Base-by-base conservation (phyloP, 2,797 vertebrate species). In the Glyptemys insculpta region DNA sequence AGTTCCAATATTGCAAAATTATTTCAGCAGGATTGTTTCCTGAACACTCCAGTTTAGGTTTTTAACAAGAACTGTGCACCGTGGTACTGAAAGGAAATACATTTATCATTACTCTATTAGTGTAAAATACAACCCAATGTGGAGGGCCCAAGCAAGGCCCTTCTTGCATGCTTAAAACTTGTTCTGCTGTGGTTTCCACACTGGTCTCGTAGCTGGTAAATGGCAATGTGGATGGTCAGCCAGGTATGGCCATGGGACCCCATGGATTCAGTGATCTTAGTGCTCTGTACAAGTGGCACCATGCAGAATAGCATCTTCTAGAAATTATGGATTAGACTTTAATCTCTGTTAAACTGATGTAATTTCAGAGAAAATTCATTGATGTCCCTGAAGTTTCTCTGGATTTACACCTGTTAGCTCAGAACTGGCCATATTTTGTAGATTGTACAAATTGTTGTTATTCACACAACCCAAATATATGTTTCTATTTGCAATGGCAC, bases 361-460 rank as follows among this genome's bases (percentile, higher is more conserved):
- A 91, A 92, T 89, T 27, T 86, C n/a, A 47, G 50, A 84, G 6
- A 4, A 92, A 92, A 79, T 49, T 90, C 8, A 81, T 59, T 49
- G 84, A 65, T 49, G 41, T 78, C 4, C 29, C 41, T 79, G 72
- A 78, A 12, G 25, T 27, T 87, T 54, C 2, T 85, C 34, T 14
- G 86, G 52, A 56, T 76, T 68, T 76, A 49, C 11, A 65, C 3
- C 29, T 83, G 16, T 82, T 41, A 8, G 50, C 50, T 78, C 90
- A 81, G 0, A 1, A 52, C 21, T 76, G 72, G 83, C n/a, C 0
- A 0, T 9, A 72, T 68, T 8, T 79, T 6, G 6, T 19, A 72
- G 57, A 41, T 50, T 72, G 44, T 76, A 85, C 41, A 29, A 47
- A 49, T 15, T 15, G 68, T 89, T 85, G 41, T 34, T 50, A 15